A percentile compares a stretch with the other conserved stretches of the same genome.
These are phyloP conservation scores for Sycophaga agraensis DNA, from an alignment of 1,140 invertebrate genomes.

Conservation along the genomic window DNA sequence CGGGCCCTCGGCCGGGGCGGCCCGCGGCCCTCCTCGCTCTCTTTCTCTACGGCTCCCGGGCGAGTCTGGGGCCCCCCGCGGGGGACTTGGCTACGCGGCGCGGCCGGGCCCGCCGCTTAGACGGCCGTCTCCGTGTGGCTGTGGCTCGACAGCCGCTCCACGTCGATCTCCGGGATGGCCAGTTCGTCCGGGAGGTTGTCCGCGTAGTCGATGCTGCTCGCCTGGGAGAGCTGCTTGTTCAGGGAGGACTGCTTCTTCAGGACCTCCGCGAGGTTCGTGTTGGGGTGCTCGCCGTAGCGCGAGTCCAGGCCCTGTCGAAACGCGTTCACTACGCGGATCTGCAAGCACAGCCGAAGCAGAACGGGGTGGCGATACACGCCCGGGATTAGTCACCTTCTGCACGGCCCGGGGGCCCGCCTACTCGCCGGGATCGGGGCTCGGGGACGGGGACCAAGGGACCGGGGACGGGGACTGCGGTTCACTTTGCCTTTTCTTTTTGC, in stretches of 20 bases:
- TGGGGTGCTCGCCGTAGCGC: constrained; percentile 88
- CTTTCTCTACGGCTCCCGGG: not conserved
- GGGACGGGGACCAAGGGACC: not conserved
- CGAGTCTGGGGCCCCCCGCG: not conserved
- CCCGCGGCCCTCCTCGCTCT: not conserved
- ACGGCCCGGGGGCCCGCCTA: no score
- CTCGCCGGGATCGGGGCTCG: not conserved
- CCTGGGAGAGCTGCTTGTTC: constrained; percentile 85
- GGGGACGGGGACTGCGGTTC: no score
- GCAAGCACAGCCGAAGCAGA: constrained; percentile 54
- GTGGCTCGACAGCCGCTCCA: constrained; percentile 85
- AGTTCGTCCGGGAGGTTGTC: constrained; percentile 85
- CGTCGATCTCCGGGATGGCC: constrained; percentile 85
- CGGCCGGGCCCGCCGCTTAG: constrained; percentile 56
- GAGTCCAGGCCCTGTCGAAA: constrained; percentile 97
- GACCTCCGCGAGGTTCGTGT: constrained; percentile 80
- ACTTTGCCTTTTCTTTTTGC: no score
- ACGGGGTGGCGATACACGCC: constrained; percentile 26
- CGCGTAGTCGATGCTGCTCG: constrained; percentile 88
- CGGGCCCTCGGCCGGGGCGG: no score
- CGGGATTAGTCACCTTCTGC: constrained; percentile 10
- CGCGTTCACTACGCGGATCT: constrained; percentile 99
- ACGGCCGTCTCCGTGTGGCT: constrained; percentile 92
- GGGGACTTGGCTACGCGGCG: not conserved
- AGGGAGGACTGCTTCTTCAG: constrained; percentile 88